These are phyloP conservation scores for Macrochelys suwanniensis DNA, from an alignment of 2,797 vertebrate genomes.

Conservation along the genomic window DNA sequence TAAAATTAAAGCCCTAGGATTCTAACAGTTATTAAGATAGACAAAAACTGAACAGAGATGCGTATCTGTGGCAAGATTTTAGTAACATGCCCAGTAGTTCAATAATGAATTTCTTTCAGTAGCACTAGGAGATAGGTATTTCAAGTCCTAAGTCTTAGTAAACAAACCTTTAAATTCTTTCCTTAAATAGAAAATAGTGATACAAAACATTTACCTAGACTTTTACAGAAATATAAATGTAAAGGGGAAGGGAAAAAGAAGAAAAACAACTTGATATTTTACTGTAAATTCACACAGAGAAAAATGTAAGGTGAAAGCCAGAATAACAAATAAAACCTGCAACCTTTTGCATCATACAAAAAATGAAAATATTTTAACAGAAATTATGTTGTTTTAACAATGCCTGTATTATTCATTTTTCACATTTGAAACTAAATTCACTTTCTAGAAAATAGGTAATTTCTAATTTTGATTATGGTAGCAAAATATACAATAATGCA, in stretches of 20 bases:
- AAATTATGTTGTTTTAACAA: conserved; percentile 60
- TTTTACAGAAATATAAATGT: conserved; percentile 7
- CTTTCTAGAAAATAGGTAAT: conserved; percentile 66
- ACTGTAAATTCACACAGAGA: conserved; percentile 51
- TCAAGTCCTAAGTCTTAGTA: conserved; percentile 47
- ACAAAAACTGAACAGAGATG: conserved; percentile 68
- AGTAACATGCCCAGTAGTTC: conserved; percentile 31
- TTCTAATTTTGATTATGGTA: conserved; percentile 62
- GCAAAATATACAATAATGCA: conserved; percentile 67
- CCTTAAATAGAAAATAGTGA: not conserved
- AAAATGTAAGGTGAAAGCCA: conserved; percentile 41
- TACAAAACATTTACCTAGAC: conserved; percentile 34
- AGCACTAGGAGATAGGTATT: conserved; percentile 33
- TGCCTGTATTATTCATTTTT: conserved; percentile 40
- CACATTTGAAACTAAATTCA: conserved; percentile 70
- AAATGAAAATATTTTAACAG: conserved; percentile 69
- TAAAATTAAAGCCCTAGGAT: conserved; percentile 51
- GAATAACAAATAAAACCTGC: conserved; percentile 49
- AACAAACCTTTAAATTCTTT: not conserved
- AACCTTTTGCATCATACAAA: conserved; percentile 44
- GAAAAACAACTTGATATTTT: not conserved
- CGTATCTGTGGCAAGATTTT: conserved; percentile 13
- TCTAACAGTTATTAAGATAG: conserved; percentile 47
- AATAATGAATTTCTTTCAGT: conserved; percentile 36
- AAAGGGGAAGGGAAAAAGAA: conserved; percentile 13